Conservation (phyloP, 1,140 invertebrate species). For the Cylas formicarius region DNA sequence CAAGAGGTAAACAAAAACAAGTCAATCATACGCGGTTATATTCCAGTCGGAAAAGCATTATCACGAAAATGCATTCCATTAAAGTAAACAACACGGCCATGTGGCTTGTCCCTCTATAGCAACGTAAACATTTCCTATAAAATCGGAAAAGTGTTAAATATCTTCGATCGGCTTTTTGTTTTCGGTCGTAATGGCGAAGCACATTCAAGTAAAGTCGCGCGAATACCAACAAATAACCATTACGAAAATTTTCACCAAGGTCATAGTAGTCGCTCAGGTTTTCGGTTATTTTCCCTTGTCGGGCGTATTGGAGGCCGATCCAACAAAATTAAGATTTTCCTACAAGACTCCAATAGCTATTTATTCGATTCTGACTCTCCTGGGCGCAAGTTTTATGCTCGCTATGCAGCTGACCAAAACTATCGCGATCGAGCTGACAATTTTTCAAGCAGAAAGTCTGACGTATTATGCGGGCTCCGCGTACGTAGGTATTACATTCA, state of each 20-base stretch:
- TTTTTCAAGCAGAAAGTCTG: slow-evolving; percentile 15
- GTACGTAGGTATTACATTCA: slow-evolving; percentile 13
- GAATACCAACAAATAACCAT: neutral
- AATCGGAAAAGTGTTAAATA: slow-evolving; percentile 5
- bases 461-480: slow-evolving; percentile 4
- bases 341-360: slow-evolving; percentile 12
- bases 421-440: neutral
- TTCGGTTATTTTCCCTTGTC: slow-evolving; percentile 20
- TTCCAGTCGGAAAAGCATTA: too few relatives aligned
- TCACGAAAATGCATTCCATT: too few relatives aligned
- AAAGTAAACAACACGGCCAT: too few relatives aligned
- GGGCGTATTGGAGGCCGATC: neutral
- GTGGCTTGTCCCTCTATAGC: too few relatives aligned
- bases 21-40: too few relatives aligned
- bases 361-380: slow-evolving; percentile 17
- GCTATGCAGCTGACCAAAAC: slow-evolving; percentile 16
- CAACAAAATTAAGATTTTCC: slow-evolving; percentile 8
- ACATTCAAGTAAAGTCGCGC: neutral
- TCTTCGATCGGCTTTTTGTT: neutral
- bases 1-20: too few relatives aligned
- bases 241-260: neutral
- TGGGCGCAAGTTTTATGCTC: slow-evolving; percentile 10
- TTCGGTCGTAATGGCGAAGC: neutral
- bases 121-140: neutral
- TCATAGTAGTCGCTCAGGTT: slow-evolving; percentile 8